Conservation (phyloP, 2,797 vertebrate genomes). For the Argyrosomus regius region DNA sequence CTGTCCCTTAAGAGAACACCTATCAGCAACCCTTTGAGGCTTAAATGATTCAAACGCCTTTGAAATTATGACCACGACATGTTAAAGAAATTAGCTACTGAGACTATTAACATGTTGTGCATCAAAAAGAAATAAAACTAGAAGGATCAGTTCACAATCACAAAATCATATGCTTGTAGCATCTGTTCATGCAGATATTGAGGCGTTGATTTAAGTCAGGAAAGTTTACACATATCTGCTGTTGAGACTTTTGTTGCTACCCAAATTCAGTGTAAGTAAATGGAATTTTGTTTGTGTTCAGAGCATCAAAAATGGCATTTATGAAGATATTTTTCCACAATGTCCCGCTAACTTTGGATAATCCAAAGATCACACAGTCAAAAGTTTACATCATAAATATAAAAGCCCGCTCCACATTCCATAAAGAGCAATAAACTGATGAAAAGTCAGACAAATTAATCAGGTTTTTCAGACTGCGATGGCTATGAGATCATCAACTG, state of each 20-base stretch:
- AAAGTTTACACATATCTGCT: not conserved
- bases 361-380: not conserved
- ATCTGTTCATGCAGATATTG: not conserved
- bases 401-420: not conserved
- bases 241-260: not conserved
- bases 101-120: not conserved
- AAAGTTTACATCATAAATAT: not conserved
- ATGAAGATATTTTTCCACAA: not conserved
- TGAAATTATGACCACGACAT: not conserved
- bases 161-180: not conserved
- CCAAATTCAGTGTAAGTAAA: not conserved
- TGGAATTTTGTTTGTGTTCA: not conserved
- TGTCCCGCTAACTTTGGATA: not conserved
- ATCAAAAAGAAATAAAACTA: not conserved
- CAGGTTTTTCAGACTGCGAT: not conserved
- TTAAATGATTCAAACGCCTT: not conserved
- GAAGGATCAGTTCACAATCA: not conserved
- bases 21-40: not conserved
- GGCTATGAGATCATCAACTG: not conserved
- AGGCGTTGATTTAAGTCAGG: not conserved
- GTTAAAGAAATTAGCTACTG: not conserved
- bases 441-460: not conserved
- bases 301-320: not conserved
- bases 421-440: not conserved
- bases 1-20: conserved; percentile 3